Base-by-base conservation (phyloP, 2,113 vertebrate genomes). In the Zosterops hypoxanthus region DNA sequence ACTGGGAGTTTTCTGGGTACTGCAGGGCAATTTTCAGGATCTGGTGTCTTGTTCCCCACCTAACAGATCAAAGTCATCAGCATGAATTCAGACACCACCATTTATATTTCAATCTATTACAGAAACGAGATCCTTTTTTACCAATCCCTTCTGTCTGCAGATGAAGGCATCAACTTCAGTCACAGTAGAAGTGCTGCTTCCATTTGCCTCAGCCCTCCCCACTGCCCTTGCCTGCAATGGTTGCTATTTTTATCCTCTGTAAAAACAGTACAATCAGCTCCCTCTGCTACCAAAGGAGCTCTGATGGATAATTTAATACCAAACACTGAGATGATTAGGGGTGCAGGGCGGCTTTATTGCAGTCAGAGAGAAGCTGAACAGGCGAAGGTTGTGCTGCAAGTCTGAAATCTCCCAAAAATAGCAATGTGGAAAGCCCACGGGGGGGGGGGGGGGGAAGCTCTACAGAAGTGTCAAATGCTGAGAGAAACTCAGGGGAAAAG, bases 241-340 rank as follows among this genome's bases (percentile, higher is more conserved):
- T 21, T 55, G 76, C 91, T 97, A 92, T 95, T 84, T 96, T 93
- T 95, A 86, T 92, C 82, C 72, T 36, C 71, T 13, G 3, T 81
- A 82, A 96, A 94, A 92, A 91, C 1, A 16, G 52, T 65, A 90
- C 87, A 94, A 95, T 95, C 94, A 92, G 52, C 77, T 93, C 87
- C 79, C 87, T 91, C 65, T 85, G 75, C 78, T 94, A 82, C 69
- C 18, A 39, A 76, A 96, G 70, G 31, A 84, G 66, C 53, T 88
- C 80, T 92, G 94, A 83, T 91, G 91, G 91, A 96, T 97, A 91
- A 96, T 94, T 92, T 92, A 91, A 84, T 82, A 89, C 49, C 42
- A 64, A 91, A 88, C 61, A 56, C 70, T 92, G 80, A 64, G 55
- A 77, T 77, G 53, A 81, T 78, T 88, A 86, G 87, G 72, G 90